phyloP scores from a whole-genome alignment of 2,888 invertebrate genomes.

The Fissipunctia ypsillon region DNA sequence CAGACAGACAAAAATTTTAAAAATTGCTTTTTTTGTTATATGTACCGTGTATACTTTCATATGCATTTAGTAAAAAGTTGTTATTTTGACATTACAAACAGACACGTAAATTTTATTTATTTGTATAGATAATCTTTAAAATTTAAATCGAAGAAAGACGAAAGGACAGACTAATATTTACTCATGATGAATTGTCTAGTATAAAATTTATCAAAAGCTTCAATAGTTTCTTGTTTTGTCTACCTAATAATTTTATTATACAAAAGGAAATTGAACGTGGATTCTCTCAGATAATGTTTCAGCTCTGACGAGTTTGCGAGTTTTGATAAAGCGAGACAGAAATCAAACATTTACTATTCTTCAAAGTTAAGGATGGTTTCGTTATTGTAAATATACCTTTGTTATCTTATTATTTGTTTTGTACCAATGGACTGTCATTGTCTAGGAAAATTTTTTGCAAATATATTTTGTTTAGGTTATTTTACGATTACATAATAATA shows the following conservation, averaged over 20 bases:
- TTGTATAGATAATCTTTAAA: background rate
- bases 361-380: conserved; percentile 3
- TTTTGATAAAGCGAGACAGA: conserved; percentile 21
- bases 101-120: no score
- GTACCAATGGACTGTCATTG: background rate
- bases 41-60: no score
- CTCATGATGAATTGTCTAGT: background rate
- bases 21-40: no score
- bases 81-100: no score
- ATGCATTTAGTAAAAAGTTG: no score
- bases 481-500: background rate
- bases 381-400: conserved; percentile 8
- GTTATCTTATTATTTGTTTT: conserved; percentile 29
- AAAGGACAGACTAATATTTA: background rate
- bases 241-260: background rate
- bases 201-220: background rate
- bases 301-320: conserved; percentile 5
- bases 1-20: no score
- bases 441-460: background rate
- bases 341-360: conserved; percentile 34
- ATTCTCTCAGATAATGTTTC: background rate
- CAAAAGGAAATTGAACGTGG: background rate
- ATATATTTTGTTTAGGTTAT: background rate
- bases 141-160: background rate
- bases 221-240: conserved; percentile 2